phyloP scores from a whole-genome alignment of 1,140 invertebrate species.

The Tetramorium alpestre region DNA sequence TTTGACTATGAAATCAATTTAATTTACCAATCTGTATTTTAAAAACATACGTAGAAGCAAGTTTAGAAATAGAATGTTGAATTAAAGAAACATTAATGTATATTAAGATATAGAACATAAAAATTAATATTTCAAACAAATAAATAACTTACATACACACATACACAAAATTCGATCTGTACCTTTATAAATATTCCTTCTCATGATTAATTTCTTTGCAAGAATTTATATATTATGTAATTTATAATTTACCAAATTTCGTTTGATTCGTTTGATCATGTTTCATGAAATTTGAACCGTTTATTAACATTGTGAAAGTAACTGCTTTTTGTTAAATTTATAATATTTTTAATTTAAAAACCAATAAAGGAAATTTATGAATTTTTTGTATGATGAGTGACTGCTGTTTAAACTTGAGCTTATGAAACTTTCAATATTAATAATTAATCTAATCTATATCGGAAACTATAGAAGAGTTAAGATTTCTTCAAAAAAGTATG shows the following conservation, averaged over 20 bases:
- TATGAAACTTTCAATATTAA: not conserved
- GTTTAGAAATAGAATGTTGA: not conserved
- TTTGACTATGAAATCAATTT: not conserved
- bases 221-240: not conserved
- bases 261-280: not conserved
- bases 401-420: not conserved
- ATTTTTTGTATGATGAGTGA: not conserved
- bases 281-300: not conserved
- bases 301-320: not conserved
- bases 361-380: not conserved
- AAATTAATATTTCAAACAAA: not conserved
- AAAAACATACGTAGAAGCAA: too few relatives aligned
- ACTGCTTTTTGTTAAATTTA: not conserved
- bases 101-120: not conserved
- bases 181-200: constrained; percentile 15
- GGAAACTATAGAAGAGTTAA: not conserved
- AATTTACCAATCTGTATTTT: not conserved
- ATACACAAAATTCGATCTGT: not conserved
- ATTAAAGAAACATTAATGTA: not conserved
- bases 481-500: not conserved
- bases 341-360: not conserved
- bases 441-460: not conserved
- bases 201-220: not conserved
- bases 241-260: constrained; percentile 19
- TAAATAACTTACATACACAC: constrained; percentile 20